Evolutionary conservation across 2,113 vertebrate species (phyloP).

Genomic region (Sorex araneus): DNA sequence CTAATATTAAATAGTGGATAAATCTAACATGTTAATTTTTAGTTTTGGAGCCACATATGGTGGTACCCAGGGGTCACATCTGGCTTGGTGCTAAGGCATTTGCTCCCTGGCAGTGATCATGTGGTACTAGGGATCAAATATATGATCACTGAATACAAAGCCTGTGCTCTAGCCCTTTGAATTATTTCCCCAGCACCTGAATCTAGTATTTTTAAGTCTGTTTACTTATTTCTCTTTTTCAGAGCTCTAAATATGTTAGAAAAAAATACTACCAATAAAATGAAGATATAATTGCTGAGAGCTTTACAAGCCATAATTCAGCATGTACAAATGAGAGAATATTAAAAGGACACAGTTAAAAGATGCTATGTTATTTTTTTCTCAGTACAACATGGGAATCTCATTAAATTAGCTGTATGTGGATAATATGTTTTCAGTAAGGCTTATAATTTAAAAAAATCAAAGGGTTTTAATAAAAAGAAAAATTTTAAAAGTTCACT

Average conservation of each 20-base stretch:
- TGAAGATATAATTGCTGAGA: conserved; percentile 16
- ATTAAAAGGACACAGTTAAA: not conserved
- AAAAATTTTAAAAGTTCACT: conserved; percentile 27
- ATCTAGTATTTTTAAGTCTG: not conserved
- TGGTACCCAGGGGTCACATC: too few species aligned
- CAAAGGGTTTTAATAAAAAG: conserved; percentile 16
- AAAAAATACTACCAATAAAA: too few species aligned
- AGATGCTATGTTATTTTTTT: not conserved
- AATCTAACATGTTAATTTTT: too few species aligned
- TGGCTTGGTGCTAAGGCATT: too few species aligned
- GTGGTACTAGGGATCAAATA: too few species aligned
- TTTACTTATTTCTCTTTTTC: conserved; percentile 16
- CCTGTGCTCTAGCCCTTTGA: too few species aligned
- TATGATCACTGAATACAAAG: too few species aligned
- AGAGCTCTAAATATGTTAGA: too few species aligned
- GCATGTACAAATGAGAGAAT: not conserved
- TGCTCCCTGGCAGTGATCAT: too few species aligned
- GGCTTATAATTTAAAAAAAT: conserved; percentile 28
- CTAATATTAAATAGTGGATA: too few species aligned
- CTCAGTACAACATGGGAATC: not conserved
- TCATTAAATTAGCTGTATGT: conserved; percentile 28
- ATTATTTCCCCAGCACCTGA: not conserved
- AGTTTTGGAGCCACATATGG: too few species aligned
- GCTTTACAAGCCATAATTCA: not conserved
- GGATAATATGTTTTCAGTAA: not conserved